These are phyloP conservation scores for Sebastiscus albofasciatus DNA, from an alignment of 2,797 vertebrate genomes.

Conservation along the genomic window DNA sequence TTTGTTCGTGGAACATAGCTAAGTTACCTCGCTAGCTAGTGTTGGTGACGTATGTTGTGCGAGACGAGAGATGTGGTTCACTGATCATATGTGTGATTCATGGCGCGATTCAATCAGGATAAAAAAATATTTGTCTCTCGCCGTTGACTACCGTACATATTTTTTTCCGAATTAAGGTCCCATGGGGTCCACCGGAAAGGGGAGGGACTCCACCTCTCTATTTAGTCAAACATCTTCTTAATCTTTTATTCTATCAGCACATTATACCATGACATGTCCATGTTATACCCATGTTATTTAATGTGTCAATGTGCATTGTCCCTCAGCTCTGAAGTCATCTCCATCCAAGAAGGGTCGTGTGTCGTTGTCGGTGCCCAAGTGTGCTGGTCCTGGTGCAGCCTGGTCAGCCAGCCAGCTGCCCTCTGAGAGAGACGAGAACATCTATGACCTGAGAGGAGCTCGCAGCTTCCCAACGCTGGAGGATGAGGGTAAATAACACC, in stretches of 20 bases:
- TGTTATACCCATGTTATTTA: neutral
- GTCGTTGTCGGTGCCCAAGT: conserved; percentile 89
- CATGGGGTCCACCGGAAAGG: no score
- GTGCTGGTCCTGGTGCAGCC: conserved; percentile 87
- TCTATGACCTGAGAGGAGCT: conserved; percentile 92
- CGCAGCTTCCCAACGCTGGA: conserved; percentile 96
- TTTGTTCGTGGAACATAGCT: no score
- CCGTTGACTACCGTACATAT: no score
- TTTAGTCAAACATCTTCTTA: neutral
- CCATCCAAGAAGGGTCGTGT: conserved; percentile 95
- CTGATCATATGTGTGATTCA: neutral
- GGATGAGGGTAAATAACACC: conserved; percentile 88
- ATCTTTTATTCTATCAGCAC: neutral
- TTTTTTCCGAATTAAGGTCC: no score
- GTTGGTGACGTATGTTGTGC: no score
- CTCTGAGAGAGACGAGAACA: conserved; percentile 89
- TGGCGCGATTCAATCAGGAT: neutral
- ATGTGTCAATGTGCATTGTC: neutral
- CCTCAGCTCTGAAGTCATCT: conserved; percentile 93
- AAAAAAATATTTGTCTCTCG: no score
- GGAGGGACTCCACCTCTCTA: no score
- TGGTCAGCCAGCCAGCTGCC: conserved; percentile 95
- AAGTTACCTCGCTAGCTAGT: no score
- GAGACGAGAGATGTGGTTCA: no score
- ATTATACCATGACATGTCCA: neutral